Evolutionary conservation across 2,888 invertebrate species (phyloP).

Genomic region (Griposia aprilina): DNA sequence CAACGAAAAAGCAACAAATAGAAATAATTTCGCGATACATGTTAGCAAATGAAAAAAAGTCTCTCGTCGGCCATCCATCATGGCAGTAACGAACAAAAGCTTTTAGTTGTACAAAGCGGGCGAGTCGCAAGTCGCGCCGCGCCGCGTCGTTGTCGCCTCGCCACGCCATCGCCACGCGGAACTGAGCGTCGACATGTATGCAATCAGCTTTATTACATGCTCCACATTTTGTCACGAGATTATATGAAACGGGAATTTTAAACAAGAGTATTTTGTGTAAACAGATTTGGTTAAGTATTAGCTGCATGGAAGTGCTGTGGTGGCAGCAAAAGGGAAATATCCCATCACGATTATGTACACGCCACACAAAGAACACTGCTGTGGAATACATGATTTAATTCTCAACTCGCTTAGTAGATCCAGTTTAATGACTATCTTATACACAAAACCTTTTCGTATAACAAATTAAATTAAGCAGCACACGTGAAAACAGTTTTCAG

Average conservation of each 20-base stretch:
- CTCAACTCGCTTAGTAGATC: neutral
- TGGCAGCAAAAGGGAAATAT: neutral
- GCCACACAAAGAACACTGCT: slow-evolving; percentile 19
- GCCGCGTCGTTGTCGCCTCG: slow-evolving; percentile 5
- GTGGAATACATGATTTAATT: slow-evolving; percentile 9
- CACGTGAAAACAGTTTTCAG: neutral
- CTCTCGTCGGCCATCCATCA: slow-evolving; percentile 74
- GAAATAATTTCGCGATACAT: slow-evolving; percentile 69
- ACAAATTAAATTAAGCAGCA: slow-evolving; percentile 6
- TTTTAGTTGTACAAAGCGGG: slow-evolving; percentile 69
- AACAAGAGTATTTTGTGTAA: slow-evolving; percentile 36
- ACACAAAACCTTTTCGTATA: neutral
- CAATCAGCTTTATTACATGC: slow-evolving; percentile 66
- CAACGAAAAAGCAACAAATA: slow-evolving; percentile 62
- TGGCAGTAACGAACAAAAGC: slow-evolving; percentile 72
- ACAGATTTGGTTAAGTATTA: slow-evolving; percentile 36
- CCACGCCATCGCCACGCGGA: slow-evolving; percentile 11
- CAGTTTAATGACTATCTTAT: slow-evolving; percentile 1
- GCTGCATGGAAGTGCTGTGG: slow-evolving; percentile 8
- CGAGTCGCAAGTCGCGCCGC: slow-evolving; percentile 52
- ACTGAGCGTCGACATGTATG: slow-evolving; percentile 54
- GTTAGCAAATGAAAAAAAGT: slow-evolving; percentile 74
- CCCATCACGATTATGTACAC: slow-evolving; percentile 15
- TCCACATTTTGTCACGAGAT: slow-evolving; percentile 50
- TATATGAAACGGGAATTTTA: slow-evolving; percentile 54